A percentile compares a stretch with the other conserved stretches of the same genome.
Conservation (phyloP, 2,113 vertebrate genomes). For the Gymnarchus niloticus region DNA sequence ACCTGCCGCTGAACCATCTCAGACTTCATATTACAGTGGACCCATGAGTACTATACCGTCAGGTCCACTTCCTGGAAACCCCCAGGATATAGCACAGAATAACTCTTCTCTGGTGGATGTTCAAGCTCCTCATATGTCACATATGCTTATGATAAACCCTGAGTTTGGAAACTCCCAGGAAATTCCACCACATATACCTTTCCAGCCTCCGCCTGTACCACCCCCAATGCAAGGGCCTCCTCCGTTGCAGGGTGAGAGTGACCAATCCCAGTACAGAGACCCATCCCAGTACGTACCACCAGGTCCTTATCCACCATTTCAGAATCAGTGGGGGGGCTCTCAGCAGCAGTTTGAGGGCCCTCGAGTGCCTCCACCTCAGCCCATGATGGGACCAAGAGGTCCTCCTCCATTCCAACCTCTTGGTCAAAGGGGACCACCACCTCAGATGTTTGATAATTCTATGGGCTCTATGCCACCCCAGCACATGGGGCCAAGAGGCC, state of each 20-base stretch:
- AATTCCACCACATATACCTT: constrained; percentile 51
- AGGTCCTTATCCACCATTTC: constrained; percentile 55
- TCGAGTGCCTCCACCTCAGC: constrained; percentile 55
- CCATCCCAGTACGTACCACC: constrained; percentile 42
- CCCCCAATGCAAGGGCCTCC: constrained; percentile 36
- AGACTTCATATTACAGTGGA: constrained; percentile 49
- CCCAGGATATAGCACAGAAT: constrained; percentile 47
- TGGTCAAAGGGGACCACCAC: constrained; percentile 52
- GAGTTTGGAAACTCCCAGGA: constrained; percentile 54
- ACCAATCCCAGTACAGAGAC: constrained; percentile 45
- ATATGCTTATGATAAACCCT: constrained; percentile 45
- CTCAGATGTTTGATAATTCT: constrained; percentile 64
- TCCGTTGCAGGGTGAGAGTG: constrained; percentile 50
- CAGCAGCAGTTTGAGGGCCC: constrained; percentile 46
- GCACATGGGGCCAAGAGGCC: constrained; percentile 68
- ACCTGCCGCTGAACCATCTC: constrained; percentile 60
- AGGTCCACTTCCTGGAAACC: constrained; percentile 50
- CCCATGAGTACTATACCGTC: constrained; percentile 44
- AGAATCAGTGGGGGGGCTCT: constrained; percentile 59
- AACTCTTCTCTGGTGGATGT: constrained; percentile 40
- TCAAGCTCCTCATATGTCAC: constrained; percentile 51
- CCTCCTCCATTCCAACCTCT: constrained; percentile 53
- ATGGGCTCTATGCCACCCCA: constrained; percentile 61
- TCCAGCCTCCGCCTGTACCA: constrained; percentile 45
- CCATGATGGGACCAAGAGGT: constrained; percentile 62